Percentiles rank a stretch among this genome's conserved stretches.
Evolutionary conservation across 2,113 vertebrate species (phyloP).

Genomic region (Sprattus sprattus): DNA sequence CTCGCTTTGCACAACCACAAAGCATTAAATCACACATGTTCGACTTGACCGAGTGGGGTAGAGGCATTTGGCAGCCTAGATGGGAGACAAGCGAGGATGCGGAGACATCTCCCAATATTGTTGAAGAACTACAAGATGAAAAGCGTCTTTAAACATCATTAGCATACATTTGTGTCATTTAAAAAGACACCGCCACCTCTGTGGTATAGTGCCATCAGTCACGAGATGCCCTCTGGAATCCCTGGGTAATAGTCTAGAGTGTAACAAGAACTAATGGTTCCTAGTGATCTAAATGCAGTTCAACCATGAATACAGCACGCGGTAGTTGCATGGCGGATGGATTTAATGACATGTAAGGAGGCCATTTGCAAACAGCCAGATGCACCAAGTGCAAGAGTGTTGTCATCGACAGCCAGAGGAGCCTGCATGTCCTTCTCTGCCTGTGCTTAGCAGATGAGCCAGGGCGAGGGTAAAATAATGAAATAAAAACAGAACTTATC

Average conservation of each 20-base stretch:
- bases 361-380: neutral
- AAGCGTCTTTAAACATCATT: neutral
- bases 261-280: neutral
- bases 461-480: neutral
- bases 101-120: neutral
- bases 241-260: neutral
- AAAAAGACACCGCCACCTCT: neutral
- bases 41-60: neutral
- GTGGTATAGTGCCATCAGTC: neutral
- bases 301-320: neutral
- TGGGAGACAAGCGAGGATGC: neutral
- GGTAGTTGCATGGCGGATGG: neutral
- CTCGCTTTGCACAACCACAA: neutral
- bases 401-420: neutral
- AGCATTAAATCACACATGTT: neutral
- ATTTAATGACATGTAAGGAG: conserved; percentile 19
- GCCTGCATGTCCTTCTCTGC: neutral
- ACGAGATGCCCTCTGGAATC: neutral
- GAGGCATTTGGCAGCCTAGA: neutral
- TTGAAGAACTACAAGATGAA: neutral
- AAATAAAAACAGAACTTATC: neutral
- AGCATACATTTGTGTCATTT: neutral
- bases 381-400: neutral
- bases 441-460: neutral
- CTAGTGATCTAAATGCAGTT: too few species aligned